A percentile compares a stretch with the other conserved stretches of the same genome.
phyloP scores from a whole-genome alignment of 2,888 invertebrate species.

The Xylota sylvarum region DNA sequence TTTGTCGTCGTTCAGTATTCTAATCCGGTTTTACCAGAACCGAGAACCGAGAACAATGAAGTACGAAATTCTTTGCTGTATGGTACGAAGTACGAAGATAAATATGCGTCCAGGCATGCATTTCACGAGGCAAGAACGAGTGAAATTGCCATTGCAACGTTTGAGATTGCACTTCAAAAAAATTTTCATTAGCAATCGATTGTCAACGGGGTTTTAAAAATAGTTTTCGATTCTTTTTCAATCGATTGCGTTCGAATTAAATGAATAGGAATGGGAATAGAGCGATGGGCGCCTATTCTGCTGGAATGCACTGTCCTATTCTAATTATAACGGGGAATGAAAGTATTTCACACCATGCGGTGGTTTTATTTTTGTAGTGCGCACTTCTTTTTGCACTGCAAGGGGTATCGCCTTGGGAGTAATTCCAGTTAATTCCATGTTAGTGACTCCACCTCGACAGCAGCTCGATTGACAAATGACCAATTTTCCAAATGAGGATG shows the following conservation, averaged over 20 bases:
- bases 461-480: slow-evolving; percentile 46
- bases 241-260: slow-evolving; percentile 63
- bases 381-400: slow-evolving; percentile 14
- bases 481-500: slow-evolving; percentile 58
- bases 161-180: slow-evolving; percentile 56
- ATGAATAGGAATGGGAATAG: slow-evolving; percentile 23
- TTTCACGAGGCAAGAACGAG: too few relatives aligned
- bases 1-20: slow-evolving; percentile 19
- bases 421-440: slow-evolving; percentile 22
- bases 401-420: slow-evolving; percentile 28
- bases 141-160: slow-evolving; percentile 34
- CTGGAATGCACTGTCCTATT: slow-evolving; percentile 49
- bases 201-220: slow-evolving; percentile 65
- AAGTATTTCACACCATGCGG: slow-evolving; percentile 54
- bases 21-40: slow-evolving; percentile 20
- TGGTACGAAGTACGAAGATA: slow-evolving; percentile 13
- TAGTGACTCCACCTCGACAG: slow-evolving; percentile 33
- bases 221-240: slow-evolving; percentile 63
- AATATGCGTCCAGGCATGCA: slow-evolving; percentile 4
- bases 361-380: neutral
- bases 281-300: neutral
- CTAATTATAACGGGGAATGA: slow-evolving; percentile 45
- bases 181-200: slow-evolving; percentile 61
- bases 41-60: slow-evolving; percentile 3
- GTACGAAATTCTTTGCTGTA: slow-evolving; percentile 20